Base-by-base conservation (phyloP, 1,140 invertebrate genomes). In the Bathynomus jamesi region DNA sequence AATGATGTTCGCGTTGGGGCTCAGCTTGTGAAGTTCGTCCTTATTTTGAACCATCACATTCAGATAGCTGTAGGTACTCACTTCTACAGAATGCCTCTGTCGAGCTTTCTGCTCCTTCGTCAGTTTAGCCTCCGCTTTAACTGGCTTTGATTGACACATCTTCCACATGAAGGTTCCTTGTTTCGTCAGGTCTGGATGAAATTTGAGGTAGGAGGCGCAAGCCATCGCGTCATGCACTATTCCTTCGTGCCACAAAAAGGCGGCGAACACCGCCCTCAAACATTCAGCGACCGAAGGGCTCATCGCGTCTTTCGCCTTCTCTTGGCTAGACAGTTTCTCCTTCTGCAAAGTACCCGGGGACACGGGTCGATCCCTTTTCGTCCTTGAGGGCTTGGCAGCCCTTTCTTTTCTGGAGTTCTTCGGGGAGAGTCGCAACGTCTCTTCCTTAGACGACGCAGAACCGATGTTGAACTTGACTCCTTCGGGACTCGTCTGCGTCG, bases 191-290 rank as follows among this genome's bases (percentile, higher is more conserved):
- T 88, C 88, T 5, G 94, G 94, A 82, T 97, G 94, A 81, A 98
- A 98, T 83, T 96, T 96, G 0, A 99, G 84, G 80, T 95, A 98
- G 4, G 95, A 94, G 0, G 95, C 94, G 80, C 94, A 96, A 0
- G 95, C 94, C 90, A 98, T 98, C 4, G 95, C 95, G 82, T 99
- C 96, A 81, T 97, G 94, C 0, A 97, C 93, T 60, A 98, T 91
- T 1, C 93, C 95, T 85, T 98, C 95, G 82, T 99, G 96, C 95
- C 95, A 98, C 1, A 98, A 82, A 79, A 98, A 90, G 0, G 96
- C 94, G 0, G 95, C 95, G 83, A 98, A 99, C 0, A 97, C 91
- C 0, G 94, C 91, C 5, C 96, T 85, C 4, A 96, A 82, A 79
- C 93, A 92, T 81, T 99, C 95, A 0, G 94, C 95, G 21, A 96